Conservation (phyloP, 2,113 vertebrate species). For the Trinectes maculatus region DNA sequence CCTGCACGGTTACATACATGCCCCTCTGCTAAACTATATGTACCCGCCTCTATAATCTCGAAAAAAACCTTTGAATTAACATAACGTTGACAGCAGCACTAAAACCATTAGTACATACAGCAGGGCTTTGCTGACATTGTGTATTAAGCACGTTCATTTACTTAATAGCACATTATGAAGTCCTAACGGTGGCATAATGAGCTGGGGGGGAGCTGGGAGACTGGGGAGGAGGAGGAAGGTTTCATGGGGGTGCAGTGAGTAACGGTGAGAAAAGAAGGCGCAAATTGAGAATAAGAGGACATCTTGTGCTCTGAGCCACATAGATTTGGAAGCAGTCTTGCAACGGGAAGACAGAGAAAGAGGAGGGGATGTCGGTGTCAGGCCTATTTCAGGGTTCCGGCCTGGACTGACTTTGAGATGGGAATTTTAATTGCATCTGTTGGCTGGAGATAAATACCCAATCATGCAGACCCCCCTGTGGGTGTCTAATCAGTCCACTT, state of each 20-base stretch:
- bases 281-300: slow-evolving; percentile 54
- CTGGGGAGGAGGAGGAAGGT: slow-evolving; percentile 26
- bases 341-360: slow-evolving; percentile 49
- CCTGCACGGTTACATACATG: slow-evolving; percentile 25
- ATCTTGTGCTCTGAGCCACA: slow-evolving; percentile 46
- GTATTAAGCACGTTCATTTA: slow-evolving; percentile 35
- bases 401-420: slow-evolving; percentile 64
- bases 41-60: background rate
- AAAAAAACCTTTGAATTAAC: slow-evolving; percentile 9
- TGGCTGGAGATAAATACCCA: slow-evolving; percentile 82
- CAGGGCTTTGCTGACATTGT: slow-evolving; percentile 5
- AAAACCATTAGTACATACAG: slow-evolving; percentile 38
- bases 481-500: slow-evolving; percentile 72
- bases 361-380: slow-evolving; percentile 9
- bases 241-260: slow-evolving; percentile 10
- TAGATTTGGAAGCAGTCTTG: slow-evolving; percentile 47
- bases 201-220: slow-evolving; percentile 8
- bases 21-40: slow-evolving; percentile 15
- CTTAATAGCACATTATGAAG: slow-evolving; percentile 50
- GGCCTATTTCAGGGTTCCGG: slow-evolving; percentile 64
- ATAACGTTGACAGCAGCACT: slow-evolving; percentile 35
- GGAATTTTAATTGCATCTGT: slow-evolving; percentile 81
- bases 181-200: slow-evolving; percentile 44
- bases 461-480: slow-evolving; percentile 73
- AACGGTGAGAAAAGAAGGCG: slow-evolving; percentile 31